Evolutionary conservation across 2,888 invertebrate genomes (phyloP).

Genomic region (Acrobasis consociella): DNA sequence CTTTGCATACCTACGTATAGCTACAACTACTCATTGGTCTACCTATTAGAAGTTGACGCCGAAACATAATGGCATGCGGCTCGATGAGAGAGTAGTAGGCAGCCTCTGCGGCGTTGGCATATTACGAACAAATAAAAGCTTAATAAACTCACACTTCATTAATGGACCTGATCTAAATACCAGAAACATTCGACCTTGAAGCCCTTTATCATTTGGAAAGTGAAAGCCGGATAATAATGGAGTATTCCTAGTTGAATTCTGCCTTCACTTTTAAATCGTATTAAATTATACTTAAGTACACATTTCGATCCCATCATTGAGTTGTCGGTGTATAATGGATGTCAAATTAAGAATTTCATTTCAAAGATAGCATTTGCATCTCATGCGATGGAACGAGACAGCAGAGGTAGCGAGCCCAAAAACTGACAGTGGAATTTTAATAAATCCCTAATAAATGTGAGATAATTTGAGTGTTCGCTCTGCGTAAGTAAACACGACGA

Average conservation of each 20-base stretch:
- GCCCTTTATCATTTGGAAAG: constrained; percentile 69
- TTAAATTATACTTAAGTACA: constrained; percentile 44
- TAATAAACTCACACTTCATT: constrained; percentile 24
- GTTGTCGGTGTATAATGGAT: constrained; percentile 44
- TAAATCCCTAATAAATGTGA: constrained; percentile 26
- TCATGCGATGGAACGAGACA: constrained; percentile 12
- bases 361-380: constrained; percentile 26
- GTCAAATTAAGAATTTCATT: constrained; percentile 41
- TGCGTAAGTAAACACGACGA: constrained; percentile 32
- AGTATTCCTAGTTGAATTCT: constrained; percentile 35
- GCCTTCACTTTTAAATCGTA: constrained; percentile 54
- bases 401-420: constrained; percentile 5
- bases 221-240: constrained; percentile 62
- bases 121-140: constrained; percentile 16
- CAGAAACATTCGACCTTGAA: constrained; percentile 54
- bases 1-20: not conserved
- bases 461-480: constrained; percentile 8
- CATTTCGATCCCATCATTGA: constrained; percentile 44
- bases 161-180: constrained; percentile 45
- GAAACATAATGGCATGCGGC: not conserved
- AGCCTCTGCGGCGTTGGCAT: not conserved
- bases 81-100: constrained; percentile 1
- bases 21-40: not conserved
- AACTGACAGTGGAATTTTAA: constrained; percentile 31
- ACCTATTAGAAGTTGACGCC: not conserved